phyloP scores from a whole-genome alignment of 2,113 vertebrate genomes.

The Centropristis striata region DNA sequence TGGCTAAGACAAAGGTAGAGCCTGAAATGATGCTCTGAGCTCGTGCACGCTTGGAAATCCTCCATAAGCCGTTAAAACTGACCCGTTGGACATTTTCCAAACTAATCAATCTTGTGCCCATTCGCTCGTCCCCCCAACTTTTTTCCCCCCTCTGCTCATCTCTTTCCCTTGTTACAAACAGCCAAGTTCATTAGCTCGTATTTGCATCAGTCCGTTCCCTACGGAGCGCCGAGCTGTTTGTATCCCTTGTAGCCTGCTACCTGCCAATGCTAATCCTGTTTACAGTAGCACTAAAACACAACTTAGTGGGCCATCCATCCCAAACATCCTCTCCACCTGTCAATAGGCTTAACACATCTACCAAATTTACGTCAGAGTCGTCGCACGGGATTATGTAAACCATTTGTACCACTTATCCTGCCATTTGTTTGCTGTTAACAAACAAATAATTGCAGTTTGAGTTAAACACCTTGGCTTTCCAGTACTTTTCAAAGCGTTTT shows the following conservation, averaged over 20 bases:
- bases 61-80: constrained; percentile 63
- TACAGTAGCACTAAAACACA: constrained; percentile 78
- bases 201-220: constrained; percentile 70
- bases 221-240: constrained; percentile 59
- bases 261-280: constrained; percentile 85
- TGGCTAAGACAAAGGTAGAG: constrained; percentile 64
- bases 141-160: background rate
- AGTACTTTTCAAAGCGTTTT: background rate
- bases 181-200: constrained; percentile 76
- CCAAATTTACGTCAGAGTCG: constrained; percentile 59
- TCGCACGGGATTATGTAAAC: constrained; percentile 47
- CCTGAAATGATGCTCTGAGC: constrained; percentile 9
- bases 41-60: constrained; percentile 26
- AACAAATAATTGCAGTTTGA: constrained; percentile 28
- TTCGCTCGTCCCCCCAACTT: constrained; percentile 58
- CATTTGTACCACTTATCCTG: constrained; percentile 52
- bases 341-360: constrained; percentile 70
- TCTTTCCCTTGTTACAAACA: constrained; percentile 53
- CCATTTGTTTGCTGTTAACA: constrained; percentile 19
- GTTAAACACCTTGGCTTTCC: background rate
- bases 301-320: constrained; percentile 75
- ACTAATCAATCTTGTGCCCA: constrained; percentile 65
- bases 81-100: constrained; percentile 73
- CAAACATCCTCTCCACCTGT: constrained; percentile 62
- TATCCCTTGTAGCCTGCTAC: constrained; percentile 62